These are phyloP conservation scores for Alectoris magna DNA, from an alignment of 2,797 vertebrate species.

Conservation along the genomic window DNA sequence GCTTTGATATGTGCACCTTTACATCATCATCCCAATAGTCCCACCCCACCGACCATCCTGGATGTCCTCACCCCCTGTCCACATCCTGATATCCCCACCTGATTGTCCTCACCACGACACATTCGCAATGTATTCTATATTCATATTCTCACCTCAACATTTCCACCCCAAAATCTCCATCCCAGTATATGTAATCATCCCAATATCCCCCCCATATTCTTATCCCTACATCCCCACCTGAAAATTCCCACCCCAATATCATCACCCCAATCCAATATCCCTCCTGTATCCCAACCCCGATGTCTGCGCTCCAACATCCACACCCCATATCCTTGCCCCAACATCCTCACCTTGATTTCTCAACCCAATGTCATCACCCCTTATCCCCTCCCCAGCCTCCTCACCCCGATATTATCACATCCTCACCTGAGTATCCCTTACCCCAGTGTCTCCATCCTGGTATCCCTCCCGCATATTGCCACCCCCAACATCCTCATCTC, in stretches of 20 bases:
- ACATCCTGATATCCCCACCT: not conserved
- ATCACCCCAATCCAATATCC: no score
- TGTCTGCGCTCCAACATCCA: rapidly evolving
- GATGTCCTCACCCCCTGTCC: not conserved
- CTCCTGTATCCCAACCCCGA: no score
- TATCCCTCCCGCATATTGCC: no score
- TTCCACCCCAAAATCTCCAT: not conserved
- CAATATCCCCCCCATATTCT: not conserved
- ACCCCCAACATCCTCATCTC: no score
- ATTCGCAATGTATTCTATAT: no score
- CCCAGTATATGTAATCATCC: no score
- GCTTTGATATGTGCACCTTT: no score
- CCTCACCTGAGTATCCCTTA: not conserved
- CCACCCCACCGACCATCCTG: not conserved
- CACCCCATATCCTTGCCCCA: no score
- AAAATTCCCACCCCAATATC: not conserved
- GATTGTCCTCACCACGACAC: rapidly evolving
- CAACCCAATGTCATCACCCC: not conserved
- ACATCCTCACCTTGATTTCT: not conserved
- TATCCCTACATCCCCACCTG: no score
- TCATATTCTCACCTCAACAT: not conserved
- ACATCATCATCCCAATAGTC: no score
- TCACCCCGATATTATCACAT: no score
- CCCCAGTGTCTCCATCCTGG: no score
- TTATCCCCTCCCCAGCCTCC: not conserved